A percentile compares a stretch with the other conserved stretches of the same genome.
Conservation (phyloP, 2,797 vertebrate genomes). For the Gymnodraco acuticeps region DNA sequence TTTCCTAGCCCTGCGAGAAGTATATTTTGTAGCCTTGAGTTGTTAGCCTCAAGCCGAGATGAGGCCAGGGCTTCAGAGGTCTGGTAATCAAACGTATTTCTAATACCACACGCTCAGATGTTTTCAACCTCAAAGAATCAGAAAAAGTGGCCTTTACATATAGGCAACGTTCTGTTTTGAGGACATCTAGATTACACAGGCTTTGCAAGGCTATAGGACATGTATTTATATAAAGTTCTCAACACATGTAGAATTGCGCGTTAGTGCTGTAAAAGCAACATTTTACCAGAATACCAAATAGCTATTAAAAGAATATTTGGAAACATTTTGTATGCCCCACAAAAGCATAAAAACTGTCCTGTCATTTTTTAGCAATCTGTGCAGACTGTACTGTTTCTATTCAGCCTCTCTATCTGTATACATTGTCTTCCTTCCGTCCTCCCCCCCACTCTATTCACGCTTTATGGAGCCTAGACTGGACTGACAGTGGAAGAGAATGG, state of each 20-base stretch:
- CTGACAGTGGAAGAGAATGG: constrained; percentile 47
- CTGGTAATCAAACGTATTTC: background rate
- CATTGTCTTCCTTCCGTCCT: constrained; percentile 26
- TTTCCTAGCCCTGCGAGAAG: too few species aligned
- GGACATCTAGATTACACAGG: background rate
- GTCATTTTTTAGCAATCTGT: background rate
- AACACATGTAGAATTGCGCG: background rate
- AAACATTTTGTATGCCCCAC: constrained; percentile 13
- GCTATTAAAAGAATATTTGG: background rate
- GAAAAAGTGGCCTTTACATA: too few species aligned
- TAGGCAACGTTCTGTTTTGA: background rate
- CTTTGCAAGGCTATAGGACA: background rate
- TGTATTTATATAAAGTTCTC: too few species aligned
- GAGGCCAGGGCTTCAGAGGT: background rate
- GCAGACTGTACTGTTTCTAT: background rate
- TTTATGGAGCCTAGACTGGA: constrained; percentile 30
- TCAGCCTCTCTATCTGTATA: constrained; percentile 15
- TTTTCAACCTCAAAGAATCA: background rate
- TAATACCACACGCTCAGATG: too few species aligned
- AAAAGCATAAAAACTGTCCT: constrained; percentile 14
- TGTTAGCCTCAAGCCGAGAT: too few species aligned
- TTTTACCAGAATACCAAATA: background rate
- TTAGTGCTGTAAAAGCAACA: background rate
- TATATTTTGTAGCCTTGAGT: too few species aligned
- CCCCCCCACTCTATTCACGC: constrained; percentile 41